Conservation (phyloP, 2,888 invertebrate species). For the Melipona bicolor region DNA sequence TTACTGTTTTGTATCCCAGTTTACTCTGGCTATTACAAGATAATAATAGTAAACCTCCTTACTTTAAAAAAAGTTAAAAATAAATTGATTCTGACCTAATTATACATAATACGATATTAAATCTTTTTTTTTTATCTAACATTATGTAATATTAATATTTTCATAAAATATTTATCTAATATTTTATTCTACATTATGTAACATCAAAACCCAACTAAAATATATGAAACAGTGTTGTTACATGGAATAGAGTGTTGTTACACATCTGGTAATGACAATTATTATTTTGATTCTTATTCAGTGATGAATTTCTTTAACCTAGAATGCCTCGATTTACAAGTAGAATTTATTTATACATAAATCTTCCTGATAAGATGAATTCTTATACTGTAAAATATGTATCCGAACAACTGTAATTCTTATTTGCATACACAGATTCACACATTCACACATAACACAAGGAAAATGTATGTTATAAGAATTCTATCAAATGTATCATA, state of each 20-base stretch:
- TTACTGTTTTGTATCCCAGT: constrained; percentile 27
- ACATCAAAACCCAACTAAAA: constrained; percentile 10
- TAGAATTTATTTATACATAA: constrained; percentile 13
- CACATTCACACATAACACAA: constrained; percentile 43
- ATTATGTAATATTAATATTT: too few relatives aligned
- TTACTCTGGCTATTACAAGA: constrained; percentile 19
- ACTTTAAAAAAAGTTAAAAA: constrained; percentile 10
- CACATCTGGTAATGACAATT: constrained; percentile 11
- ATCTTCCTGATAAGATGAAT: constrained; percentile 16
- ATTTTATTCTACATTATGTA: neutral
- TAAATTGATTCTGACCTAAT: constrained; percentile 4
- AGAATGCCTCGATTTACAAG: neutral
- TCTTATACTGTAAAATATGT: constrained; percentile 21
- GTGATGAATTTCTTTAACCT: neutral
- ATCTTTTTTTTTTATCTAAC: neutral
- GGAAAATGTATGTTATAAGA: constrained; percentile 45
- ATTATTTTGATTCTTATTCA: constrained; percentile 19
- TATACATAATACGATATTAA: constrained; percentile 3
- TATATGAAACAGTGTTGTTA: constrained; percentile 8
- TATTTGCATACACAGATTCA: constrained; percentile 37
- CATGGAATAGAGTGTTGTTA: neutral
- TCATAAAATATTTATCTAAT: too few relatives aligned
- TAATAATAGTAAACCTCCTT: constrained; percentile 17
- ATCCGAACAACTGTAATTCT: constrained; percentile 19
- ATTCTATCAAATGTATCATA: constrained; percentile 42